Conservation (phyloP, 2,797 vertebrate species). For the Acanthopagrus latus region DNA sequence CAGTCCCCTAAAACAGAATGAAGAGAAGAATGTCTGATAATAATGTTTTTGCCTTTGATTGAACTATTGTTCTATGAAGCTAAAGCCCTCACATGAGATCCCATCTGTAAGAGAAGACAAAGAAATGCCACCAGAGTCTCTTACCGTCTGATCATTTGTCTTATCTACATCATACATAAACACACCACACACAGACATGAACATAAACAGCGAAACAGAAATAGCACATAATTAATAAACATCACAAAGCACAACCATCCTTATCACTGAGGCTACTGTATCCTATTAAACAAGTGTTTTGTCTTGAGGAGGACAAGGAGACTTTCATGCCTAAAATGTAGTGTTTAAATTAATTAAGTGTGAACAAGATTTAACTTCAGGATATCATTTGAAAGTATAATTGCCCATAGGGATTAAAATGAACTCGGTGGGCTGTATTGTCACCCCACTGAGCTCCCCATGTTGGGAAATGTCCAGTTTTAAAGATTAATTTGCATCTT, state of each 20-base stretch:
- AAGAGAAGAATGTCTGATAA: conserved; percentile 78
- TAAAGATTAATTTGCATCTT: conserved; percentile 98
- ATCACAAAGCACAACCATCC: conserved; percentile 60
- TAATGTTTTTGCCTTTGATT: conserved; percentile 86
- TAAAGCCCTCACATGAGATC: conserved; percentile 58
- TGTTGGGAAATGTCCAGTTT: conserved; percentile 96
- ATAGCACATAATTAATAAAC: conserved; percentile 72
- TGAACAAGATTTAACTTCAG: conserved; percentile 99
- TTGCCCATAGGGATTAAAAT: conserved; percentile 99
- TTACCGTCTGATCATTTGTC: conserved; percentile 69
- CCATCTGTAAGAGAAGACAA: conserved; percentile 69
- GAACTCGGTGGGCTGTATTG: conserved; percentile 93
- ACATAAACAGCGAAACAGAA: conserved; percentile 56
- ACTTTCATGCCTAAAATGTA: conserved; percentile 92
- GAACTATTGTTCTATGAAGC: conserved; percentile 84
- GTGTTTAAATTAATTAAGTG: conserved; percentile 99
- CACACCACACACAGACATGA: conserved; percentile 10
- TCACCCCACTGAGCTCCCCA: conserved; percentile 95
- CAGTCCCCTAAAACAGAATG: conserved; percentile 20
- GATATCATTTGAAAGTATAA: conserved; percentile 99
- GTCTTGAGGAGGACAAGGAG: conserved; percentile 70
- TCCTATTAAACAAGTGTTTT: conserved; percentile 72
- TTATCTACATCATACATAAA: conserved; percentile 62
- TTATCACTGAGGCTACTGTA: conserved; percentile 71
- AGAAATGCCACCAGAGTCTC: conserved; percentile 74